Percentiles rank a stretch among this genome's conserved stretches.
Conservation (phyloP, 2,113 vertebrate species). For the Tragulus kanchil region DNA sequence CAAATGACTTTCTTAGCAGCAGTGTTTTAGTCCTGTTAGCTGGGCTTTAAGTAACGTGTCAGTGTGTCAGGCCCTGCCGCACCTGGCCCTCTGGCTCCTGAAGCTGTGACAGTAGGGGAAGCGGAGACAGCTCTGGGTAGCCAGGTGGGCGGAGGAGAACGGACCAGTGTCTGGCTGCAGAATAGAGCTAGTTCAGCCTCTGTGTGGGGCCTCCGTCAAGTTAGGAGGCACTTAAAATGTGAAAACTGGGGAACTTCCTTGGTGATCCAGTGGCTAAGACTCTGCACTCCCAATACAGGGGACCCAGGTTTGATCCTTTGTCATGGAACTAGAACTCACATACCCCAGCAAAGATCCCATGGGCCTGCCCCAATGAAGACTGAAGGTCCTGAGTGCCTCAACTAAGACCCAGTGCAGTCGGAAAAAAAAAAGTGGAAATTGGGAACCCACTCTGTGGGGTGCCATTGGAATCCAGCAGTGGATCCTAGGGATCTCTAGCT, state of each 20-base stretch:
- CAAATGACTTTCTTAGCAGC: conserved; percentile 12
- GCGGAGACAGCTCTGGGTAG: background rate
- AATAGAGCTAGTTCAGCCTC: background rate
- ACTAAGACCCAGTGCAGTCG: background rate
- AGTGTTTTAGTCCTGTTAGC: conserved; percentile 44
- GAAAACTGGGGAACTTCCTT: background rate
- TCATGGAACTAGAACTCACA: background rate
- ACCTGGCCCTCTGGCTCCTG: background rate
- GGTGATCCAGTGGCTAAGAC: background rate
- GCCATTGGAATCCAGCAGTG: background rate
- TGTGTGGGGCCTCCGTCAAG: background rate
- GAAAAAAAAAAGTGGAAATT: background rate
- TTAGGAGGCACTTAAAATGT: background rate
- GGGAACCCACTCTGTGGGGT: background rate
- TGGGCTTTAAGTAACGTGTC: conserved; percentile 48
- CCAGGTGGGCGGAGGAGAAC: background rate
- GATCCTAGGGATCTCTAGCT: background rate
- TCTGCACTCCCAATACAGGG: background rate
- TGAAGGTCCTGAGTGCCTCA: background rate
- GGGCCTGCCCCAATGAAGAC: background rate
- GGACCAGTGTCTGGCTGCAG: background rate
- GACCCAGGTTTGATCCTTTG: background rate
- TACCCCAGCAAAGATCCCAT: background rate
- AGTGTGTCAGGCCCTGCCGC: background rate
- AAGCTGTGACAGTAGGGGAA: background rate